Base-by-base conservation (phyloP, 2,888 invertebrate species). In the Caenorhabditis angaria region DNA sequence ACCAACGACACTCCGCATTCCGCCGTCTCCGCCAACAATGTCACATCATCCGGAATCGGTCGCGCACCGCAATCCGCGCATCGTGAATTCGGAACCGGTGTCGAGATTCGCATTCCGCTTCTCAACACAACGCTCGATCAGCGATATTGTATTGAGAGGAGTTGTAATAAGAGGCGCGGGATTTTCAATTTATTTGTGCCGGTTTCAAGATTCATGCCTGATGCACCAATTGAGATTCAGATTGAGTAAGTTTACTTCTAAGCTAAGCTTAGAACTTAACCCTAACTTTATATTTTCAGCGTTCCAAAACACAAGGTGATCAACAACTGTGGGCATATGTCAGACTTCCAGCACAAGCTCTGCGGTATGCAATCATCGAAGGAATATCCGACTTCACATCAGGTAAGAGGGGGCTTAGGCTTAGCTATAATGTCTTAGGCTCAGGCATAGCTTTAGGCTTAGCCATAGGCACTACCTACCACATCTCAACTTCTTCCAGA, bases 101-200 rank as follows among this genome's bases (percentile, higher is more conserved):
- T 82, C 29, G 32, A 57, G 20, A 82, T 86, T 65, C 65, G 68
- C 57, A 65, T 86, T 47, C 71, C 80, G 18, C 55, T 77, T 6
- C 62, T 85, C 48, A 86, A 87, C 68, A 75, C 80, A 20, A 83
- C 84, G 1, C 56, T 86, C 47, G 85, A 86, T 69, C 71, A 76
- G 59, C 70, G 82, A 14, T 85, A 82, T 62, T 82, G 82, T 53
- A 53, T 70, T n/a, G 74, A 76, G 51, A 56, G 59, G 10, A 81
- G 82, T 41, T 87, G 86, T 65, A 77, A 71, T 53, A 69, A 71
- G 27, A 67, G 74, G 20, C 59, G 66, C n/a, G 85, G 85, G n/a
- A 69, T 78, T 51, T 86, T 76, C 78, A 80, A 80, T 58, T 65
- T 85, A 54, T 86, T 78, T 68, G 72, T 86, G 8, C 86, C 86